Evolutionary conservation across 2,797 vertebrate species (phyloP).

Genomic region (Hapalemur alaotrensis): DNA sequence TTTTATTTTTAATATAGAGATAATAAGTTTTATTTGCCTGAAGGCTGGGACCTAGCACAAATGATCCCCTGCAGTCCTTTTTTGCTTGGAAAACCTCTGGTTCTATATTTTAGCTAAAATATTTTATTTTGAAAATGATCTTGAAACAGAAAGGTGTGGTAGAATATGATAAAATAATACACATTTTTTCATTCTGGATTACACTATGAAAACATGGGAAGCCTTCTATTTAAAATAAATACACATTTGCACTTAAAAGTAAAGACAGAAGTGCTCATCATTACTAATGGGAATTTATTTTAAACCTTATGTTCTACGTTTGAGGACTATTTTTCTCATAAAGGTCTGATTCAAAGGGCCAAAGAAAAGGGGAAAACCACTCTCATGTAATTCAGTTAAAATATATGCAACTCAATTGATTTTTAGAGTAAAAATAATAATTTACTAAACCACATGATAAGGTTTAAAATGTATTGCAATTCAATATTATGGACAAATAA

Average conservation of each 20-base stretch:
- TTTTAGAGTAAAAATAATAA: neutral
- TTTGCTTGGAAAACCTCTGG: neutral
- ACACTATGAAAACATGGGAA: neutral
- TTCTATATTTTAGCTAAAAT: neutral
- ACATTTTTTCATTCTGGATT: constrained; percentile 27
- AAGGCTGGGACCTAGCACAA: neutral
- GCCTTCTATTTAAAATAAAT: neutral
- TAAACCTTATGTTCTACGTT: neutral
- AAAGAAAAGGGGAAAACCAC: neutral
- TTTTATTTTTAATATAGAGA: neutral
- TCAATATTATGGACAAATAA: neutral
- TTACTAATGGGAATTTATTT: neutral
- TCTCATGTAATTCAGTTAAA: neutral
- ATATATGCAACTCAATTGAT: neutral
- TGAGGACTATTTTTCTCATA: neutral
- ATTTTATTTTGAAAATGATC: constrained; percentile 5
- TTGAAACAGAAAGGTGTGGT: neutral
- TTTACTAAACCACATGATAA: neutral
- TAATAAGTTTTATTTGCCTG: neutral
- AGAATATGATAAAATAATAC: constrained; percentile 17
- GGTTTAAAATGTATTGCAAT: neutral
- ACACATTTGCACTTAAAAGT: neutral
- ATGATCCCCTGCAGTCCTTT: neutral
- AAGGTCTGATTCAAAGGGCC: neutral
- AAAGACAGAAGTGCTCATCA: neutral